Conservation (phyloP, 2,888 invertebrate species). For the Drosophila anceps region DNA sequence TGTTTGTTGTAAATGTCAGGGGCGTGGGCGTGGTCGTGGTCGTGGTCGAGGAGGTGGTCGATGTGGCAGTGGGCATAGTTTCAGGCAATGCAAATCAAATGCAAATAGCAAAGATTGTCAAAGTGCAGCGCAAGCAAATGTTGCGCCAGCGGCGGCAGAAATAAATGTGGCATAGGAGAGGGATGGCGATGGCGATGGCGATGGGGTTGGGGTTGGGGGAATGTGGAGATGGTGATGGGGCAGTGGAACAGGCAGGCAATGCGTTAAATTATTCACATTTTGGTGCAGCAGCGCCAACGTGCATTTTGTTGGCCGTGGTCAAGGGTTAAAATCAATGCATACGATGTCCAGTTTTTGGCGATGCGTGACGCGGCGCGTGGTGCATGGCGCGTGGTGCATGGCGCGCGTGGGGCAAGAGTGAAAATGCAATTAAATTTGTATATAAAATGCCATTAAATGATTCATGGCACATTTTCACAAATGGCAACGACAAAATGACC, state of each 20-base stretch:
- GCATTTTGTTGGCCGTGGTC: slow-evolving; percentile 59
- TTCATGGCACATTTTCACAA: slow-evolving; percentile 73
- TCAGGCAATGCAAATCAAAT: slow-evolving; percentile 78
- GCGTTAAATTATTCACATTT: slow-evolving; percentile 82
- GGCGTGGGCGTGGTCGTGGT: slow-evolving; percentile 37
- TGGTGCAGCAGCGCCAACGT: slow-evolving; percentile 61
- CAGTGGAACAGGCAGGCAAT: slow-evolving; percentile 27
- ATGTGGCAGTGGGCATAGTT: slow-evolving; percentile 51
- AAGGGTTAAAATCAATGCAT: slow-evolving; percentile 61
- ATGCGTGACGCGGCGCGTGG: slow-evolving; percentile 32
- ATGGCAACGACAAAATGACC: slow-evolving; percentile 64
- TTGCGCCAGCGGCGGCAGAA: slow-evolving; percentile 28
- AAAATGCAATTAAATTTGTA: slow-evolving; percentile 75
- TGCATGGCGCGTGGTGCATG: no score
- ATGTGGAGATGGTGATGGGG: not conserved
- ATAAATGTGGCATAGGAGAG: slow-evolving; percentile 1
- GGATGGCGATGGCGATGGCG: not conserved
- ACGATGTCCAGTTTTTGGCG: slow-evolving; percentile 50
- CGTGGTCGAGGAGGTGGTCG: slow-evolving; percentile 25
- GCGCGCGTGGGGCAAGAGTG: slow-evolving; percentile 16
- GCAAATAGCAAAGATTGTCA: slow-evolving; percentile 81
- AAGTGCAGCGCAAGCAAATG: slow-evolving; percentile 68
- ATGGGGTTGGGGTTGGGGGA: not conserved
- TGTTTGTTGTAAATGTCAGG: slow-evolving; percentile 38
- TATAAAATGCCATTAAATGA: slow-evolving; percentile 67